These are phyloP conservation scores for Trichomalopsis sarcophagae DNA, from an alignment of 1,140 invertebrate species.

Conservation along the genomic window DNA sequence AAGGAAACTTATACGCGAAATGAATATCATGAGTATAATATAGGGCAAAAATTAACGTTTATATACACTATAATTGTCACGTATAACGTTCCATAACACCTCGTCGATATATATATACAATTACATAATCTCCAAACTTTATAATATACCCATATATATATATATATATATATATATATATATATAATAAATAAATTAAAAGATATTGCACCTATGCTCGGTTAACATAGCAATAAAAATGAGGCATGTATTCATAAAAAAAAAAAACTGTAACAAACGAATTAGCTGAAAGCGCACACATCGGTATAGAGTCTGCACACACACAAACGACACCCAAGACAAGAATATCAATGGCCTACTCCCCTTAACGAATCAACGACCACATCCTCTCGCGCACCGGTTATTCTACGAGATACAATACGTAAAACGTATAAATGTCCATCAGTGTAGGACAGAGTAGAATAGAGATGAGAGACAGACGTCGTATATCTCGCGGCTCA, in stretches of 20 bases:
- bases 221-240: neutral
- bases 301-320: neutral
- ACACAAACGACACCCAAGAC: neutral
- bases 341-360: neutral
- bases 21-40: neutral
- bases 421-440: neutral
- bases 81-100: neutral
- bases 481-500: neutral
- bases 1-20: neutral
- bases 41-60: neutral
- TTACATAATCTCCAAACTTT: neutral
- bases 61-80: slow-evolving; percentile 12
- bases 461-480: neutral
- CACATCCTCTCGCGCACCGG: slow-evolving; percentile 14
- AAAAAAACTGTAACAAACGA: neutral
- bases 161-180: no score
- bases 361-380: neutral
- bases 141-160: neutral
- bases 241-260: neutral
- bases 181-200: neutral
- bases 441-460: neutral
- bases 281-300: neutral
- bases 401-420: neutral
- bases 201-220: neutral
- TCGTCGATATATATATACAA: neutral